Evolutionary conservation across 2,797 vertebrate genomes (phyloP), one percentile per base, ranked within the genome.

Genomic region (Neopelma chrysocephalum): DNA sequence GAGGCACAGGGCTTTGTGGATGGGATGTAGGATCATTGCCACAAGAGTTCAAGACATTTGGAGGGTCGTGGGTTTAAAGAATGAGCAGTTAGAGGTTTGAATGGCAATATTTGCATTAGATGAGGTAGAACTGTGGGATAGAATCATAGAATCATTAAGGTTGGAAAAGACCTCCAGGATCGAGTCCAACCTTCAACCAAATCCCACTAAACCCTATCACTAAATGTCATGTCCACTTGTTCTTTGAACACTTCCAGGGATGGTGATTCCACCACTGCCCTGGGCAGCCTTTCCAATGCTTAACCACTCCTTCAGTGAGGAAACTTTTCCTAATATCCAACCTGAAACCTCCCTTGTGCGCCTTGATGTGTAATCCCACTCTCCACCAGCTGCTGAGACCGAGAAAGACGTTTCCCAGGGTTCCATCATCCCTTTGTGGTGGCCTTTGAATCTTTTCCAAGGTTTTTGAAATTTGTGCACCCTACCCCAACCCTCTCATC

Each of bases 131-230:
- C 19, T 20, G 23, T 29, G 34, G 42, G 38, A 5, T 15, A 31
- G 25, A 26, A 8, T 42, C 10, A 14, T 11, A 9, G 36, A 36
- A 36, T 36, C 8, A 3, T 20, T 16, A 10, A 54, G 15, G 34
- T 1, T 69, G 62, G 42, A 69, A 36, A 42, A 23, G 10, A 14
- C 18, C 20, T 27, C 42, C 10, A 12, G 9, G 34, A 27, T 16
- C 18, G 16, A 21, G 10, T 22, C 31, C 22, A 17, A 29, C 4
- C 22, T 56, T 62, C 27, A 43, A 20, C 2, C 53, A 15, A 12
- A 12, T 8, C 11, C 38, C 29, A 11, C 27, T 7, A 2, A 60
- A 12, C 53, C 48, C 20, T 0, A 0, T 11, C 69, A 42, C 62
- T 36, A 36, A 76, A n/a, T 23, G 17, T 31, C 47, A 47, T 34